Conservation (phyloP, 2,797 vertebrate genomes). For the Labeo calbasu region DNA sequence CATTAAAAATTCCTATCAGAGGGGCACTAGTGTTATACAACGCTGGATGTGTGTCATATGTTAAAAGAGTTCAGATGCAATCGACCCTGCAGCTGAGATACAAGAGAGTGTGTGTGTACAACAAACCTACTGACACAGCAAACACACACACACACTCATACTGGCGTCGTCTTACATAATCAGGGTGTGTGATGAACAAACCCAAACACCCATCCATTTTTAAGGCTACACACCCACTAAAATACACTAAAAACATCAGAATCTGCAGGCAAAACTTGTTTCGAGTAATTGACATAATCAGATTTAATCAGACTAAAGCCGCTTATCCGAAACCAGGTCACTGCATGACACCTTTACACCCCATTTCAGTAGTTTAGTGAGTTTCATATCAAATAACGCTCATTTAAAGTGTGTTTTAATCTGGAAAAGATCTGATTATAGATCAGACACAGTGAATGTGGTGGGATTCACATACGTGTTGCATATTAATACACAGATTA, state of each 20-base stretch:
- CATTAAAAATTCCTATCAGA: not conserved
- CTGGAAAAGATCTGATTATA: not conserved
- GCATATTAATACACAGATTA: not conserved
- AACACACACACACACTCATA: not conserved
- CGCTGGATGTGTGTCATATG: not conserved
- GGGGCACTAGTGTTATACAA: not conserved
- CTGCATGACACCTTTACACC: not conserved
- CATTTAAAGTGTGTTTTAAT: not conserved
- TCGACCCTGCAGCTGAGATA: too few species aligned
- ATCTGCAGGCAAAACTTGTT: not conserved
- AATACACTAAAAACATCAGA: not conserved
- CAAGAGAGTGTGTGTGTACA: not conserved
- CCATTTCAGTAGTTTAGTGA: not conserved
- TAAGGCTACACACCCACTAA: not conserved
- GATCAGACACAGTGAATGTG: not conserved
- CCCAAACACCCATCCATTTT: not conserved
- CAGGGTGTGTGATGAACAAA: constrained; percentile 1
- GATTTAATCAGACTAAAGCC: not conserved
- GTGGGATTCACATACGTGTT: not conserved
- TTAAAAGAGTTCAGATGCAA: not conserved
- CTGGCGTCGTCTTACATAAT: not conserved
- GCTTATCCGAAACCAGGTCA: not conserved
- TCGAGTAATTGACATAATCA: not conserved
- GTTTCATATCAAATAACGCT: not conserved
- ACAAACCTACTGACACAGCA: not conserved